These are phyloP conservation scores for Rhinolophus ferrumequinum DNA, from an alignment of 2,113 vertebrate species.

Conservation along the genomic window DNA sequence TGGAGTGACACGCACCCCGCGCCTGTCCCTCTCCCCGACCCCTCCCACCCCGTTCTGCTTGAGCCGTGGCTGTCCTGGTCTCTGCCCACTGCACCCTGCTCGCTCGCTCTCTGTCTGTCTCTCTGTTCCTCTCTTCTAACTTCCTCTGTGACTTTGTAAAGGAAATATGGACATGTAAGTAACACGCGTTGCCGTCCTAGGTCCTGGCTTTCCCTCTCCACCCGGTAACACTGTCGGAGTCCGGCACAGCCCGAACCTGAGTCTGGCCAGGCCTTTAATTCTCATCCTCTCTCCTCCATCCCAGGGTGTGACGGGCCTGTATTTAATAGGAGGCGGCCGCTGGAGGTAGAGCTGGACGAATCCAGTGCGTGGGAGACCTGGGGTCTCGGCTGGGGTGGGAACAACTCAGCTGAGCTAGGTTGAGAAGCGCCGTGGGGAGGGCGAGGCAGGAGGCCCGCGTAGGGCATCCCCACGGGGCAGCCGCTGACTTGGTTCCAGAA, in stretches of 20 bases:
- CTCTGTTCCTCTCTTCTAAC: neutral
- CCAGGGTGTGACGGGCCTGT: neutral
- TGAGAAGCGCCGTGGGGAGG: neutral
- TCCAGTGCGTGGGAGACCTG: neutral
- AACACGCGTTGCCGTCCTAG: conserved; percentile 28
- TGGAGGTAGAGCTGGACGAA: neutral
- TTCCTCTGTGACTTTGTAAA: conserved; percentile 41
- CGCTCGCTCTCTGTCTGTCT: neutral
- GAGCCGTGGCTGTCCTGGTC: neutral
- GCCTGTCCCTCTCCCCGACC: neutral
- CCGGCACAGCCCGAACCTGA: neutral
- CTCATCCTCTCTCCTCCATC: neutral
- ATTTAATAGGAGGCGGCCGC: neutral
- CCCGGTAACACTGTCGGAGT: too few relatives aligned
- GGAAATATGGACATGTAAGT: conserved; percentile 81
- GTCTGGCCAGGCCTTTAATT: neutral
- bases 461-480: neutral
- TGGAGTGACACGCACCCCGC: conserved; percentile 80
- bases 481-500: neutral
- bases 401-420: neutral
- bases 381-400: neutral
- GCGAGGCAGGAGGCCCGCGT: neutral
- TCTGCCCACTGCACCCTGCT: neutral
- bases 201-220: neutral
- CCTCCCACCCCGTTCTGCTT: neutral